A percentile compares a stretch with the other conserved stretches of the same genome.
These are phyloP conservation scores for Rhyacophila brunnea DNA, from an alignment of 1,140 invertebrate species.

Conservation along the genomic window DNA sequence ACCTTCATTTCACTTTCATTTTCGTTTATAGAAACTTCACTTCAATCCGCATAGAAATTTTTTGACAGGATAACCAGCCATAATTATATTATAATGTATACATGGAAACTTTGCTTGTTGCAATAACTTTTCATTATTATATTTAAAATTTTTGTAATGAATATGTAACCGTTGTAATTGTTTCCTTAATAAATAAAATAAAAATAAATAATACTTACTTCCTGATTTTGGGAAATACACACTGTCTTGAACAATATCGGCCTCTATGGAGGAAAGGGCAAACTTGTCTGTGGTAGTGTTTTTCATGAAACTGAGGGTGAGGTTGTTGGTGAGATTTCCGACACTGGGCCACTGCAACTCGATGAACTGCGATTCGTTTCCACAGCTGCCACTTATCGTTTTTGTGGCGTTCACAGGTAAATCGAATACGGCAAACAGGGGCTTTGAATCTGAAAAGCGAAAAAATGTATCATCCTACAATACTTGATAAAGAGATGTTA, in stretches of 20 bases:
- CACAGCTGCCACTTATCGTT: slow-evolving; percentile 47
- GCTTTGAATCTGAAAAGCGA: slow-evolving; percentile 31
- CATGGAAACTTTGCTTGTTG: no score
- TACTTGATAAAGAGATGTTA: no score
- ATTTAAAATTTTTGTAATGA: no score
- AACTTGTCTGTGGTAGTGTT: slow-evolving; percentile 48
- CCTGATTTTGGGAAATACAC: slow-evolving; percentile 23
- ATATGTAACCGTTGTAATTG: no score
- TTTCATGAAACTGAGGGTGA: slow-evolving; percentile 49
- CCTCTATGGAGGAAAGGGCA: slow-evolving; percentile 39
- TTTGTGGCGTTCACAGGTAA: slow-evolving; percentile 46
- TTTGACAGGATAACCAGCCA: no score
- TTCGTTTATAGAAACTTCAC: no score
- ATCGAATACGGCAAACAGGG: slow-evolving; percentile 42
- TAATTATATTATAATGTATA: no score
- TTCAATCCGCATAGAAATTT: no score
- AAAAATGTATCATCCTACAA: neutral
- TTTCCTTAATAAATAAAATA: no score
- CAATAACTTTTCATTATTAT: no score
- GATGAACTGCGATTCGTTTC: slow-evolving; percentile 45
- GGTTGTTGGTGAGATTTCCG: slow-evolving; percentile 38
- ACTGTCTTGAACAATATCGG: slow-evolving; percentile 37
- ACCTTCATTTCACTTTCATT: no score
- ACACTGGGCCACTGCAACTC: slow-evolving; percentile 47
- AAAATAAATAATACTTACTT: slow-evolving; percentile 11